Percentiles rank a stretch among this genome's conserved stretches.
These are phyloP conservation scores for Ginglymostoma cirratum DNA, from an alignment of 2,113 vertebrate species.

Conservation along the genomic window DNA sequence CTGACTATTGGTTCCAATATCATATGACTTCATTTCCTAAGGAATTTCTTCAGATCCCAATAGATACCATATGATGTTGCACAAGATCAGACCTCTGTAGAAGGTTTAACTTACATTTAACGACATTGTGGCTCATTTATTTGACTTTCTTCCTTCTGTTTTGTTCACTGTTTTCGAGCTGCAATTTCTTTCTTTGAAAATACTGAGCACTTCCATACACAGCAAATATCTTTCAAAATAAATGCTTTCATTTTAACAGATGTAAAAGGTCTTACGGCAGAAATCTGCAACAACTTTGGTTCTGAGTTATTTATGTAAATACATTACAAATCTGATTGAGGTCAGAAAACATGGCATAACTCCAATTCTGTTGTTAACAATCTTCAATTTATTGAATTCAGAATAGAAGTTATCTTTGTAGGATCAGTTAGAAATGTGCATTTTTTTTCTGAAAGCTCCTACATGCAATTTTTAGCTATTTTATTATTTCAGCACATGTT, in stretches of 20 bases:
- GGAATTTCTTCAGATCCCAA: slow-evolving; percentile 37
- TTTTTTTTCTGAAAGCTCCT: not conserved
- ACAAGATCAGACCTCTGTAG: not conserved
- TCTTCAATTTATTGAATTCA: slow-evolving; percentile 15
- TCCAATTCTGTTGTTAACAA: not conserved
- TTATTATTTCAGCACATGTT: not conserved
- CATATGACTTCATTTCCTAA: slow-evolving; percentile 33
- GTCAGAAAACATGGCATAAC: not conserved
- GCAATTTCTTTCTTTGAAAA: slow-evolving; percentile 16
- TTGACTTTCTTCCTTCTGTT: slow-evolving; percentile 16
- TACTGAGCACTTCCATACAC: slow-evolving; percentile 21
- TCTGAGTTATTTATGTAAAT: slow-evolving; percentile 13
- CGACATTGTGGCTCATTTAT: not conserved
- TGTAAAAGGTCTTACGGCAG: not conserved
- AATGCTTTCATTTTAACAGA: slow-evolving; percentile 13
- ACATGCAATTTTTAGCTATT: not conserved
- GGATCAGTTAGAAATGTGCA: not conserved
- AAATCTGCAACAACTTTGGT: slow-evolving; percentile 26
- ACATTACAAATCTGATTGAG: slow-evolving; percentile 1
- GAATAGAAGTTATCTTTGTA: not conserved
- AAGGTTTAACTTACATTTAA: not conserved
- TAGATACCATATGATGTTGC: slow-evolving; percentile 21
- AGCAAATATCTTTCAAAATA: not conserved
- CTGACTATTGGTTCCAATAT: slow-evolving; percentile 19
- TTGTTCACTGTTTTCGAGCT: not conserved